Conservation (phyloP, 2,797 vertebrate species). For the Podarcis lilfordi region DNA sequence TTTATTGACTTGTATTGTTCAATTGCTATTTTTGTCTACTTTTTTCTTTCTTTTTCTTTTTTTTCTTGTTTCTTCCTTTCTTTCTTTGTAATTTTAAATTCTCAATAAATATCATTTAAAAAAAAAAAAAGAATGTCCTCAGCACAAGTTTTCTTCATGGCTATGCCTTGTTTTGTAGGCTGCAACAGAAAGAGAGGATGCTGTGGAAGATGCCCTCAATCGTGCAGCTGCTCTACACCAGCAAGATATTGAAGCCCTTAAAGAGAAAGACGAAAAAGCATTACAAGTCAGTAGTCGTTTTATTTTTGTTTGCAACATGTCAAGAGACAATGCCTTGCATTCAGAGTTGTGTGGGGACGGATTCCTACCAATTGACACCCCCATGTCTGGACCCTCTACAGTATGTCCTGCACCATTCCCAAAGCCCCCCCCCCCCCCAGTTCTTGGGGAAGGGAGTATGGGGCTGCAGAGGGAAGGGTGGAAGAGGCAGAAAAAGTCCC, state of each 20-base stretch:
- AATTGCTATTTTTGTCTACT: too few species aligned
- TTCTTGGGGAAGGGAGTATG: not conserved
- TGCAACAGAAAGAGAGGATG: slow-evolving; percentile 60
- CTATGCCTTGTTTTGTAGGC: slow-evolving; percentile 68
- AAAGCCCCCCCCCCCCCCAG: too few species aligned
- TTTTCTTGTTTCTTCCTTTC: too few species aligned
- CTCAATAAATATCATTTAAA: too few species aligned
- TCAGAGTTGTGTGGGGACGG: too few species aligned
- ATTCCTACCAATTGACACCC: not conserved
- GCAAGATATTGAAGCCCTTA: slow-evolving; percentile 57
- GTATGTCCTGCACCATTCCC: not conserved
- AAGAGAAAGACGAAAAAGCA: slow-evolving; percentile 55
- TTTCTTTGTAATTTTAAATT: too few species aligned
- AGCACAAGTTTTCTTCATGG: not conserved
- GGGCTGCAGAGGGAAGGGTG: not conserved
- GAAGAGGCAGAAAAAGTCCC: not conserved
- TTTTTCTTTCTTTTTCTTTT: too few species aligned
- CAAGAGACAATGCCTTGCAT: not conserved
- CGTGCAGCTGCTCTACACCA: slow-evolving; percentile 54
- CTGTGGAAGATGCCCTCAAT: slow-evolving; percentile 70
- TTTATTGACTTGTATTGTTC: too few species aligned
- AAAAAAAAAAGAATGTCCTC: not conserved
- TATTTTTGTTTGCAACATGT: slow-evolving; percentile 6
- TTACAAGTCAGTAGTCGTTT: slow-evolving; percentile 60
- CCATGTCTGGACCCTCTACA: not conserved